A percentile compares a stretch with the other conserved stretches of the same genome.
These are phyloP conservation scores for Acanthosoma haemorrhoidale DNA, from an alignment of 2,888 invertebrate species.

Conservation along the genomic window DNA sequence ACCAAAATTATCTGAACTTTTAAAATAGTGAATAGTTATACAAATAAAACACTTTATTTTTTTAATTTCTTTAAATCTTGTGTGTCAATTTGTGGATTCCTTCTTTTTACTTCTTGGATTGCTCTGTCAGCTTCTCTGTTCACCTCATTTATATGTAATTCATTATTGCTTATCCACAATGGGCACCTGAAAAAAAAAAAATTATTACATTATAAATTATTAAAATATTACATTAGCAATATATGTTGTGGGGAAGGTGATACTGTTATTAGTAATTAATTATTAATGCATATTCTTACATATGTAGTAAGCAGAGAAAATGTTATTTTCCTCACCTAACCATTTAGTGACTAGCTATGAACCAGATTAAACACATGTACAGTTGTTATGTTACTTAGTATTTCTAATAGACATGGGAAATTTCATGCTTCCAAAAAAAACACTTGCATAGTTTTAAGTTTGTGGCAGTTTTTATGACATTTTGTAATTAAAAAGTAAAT, in stretches of 20 bases:
- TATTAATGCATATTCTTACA: not conserved
- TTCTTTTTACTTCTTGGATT: conserved; percentile 10
- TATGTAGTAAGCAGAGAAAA: not conserved
- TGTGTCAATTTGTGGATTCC: conserved; percentile 13
- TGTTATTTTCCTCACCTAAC: too few relatives aligned
- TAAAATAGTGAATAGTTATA: too few relatives aligned
- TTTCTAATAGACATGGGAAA: not conserved
- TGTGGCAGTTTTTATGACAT: too few relatives aligned
- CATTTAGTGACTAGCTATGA: too few relatives aligned
- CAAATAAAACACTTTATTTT: too few relatives aligned
- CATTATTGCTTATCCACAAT: conserved; percentile 4
- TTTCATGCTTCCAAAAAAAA: not conserved
- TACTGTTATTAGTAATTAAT: not conserved
- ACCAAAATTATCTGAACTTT: too few relatives aligned
- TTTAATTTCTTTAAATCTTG: not conserved
- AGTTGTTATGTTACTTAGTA: too few relatives aligned
- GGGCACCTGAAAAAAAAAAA: conserved; percentile 23
- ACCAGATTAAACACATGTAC: too few relatives aligned
- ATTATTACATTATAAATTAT: not conserved
- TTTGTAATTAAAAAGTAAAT: too few relatives aligned
- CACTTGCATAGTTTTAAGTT: too few relatives aligned
- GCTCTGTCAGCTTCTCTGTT: not conserved
- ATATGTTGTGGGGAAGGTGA: not conserved
- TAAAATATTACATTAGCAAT: not conserved
- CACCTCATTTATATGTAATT: conserved; percentile 13